Evolutionary conservation across 2,888 invertebrate genomes (phyloP).

Genomic region (Campopleginae sp.): DNA sequence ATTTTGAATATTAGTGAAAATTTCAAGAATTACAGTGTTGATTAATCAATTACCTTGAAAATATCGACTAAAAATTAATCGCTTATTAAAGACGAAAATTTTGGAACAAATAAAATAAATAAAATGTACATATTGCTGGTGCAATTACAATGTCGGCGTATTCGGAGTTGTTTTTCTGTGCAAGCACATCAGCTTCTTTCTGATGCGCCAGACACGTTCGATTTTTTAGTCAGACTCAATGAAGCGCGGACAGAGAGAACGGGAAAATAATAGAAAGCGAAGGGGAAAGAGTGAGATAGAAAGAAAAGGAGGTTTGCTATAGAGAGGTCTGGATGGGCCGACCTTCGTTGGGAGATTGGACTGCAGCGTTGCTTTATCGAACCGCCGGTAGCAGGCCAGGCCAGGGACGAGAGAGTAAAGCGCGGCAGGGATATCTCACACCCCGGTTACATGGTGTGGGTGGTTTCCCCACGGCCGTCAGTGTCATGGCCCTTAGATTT

Average conservation of each 20-base stretch:
- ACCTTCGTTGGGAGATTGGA: slow-evolving; percentile 76
- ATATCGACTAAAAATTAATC: not conserved
- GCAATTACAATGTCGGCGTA: not conserved
- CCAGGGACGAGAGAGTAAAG: slow-evolving; percentile 73
- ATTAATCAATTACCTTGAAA: not conserved
- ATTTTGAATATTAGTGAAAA: no score
- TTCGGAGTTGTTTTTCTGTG: slow-evolving; percentile 2
- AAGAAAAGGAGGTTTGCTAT: not conserved
- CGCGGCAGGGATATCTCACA: slow-evolving; percentile 45
- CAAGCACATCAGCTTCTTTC: not conserved
- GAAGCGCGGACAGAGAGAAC: slow-evolving; percentile 1
- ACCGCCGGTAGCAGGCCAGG: slow-evolving; percentile 75
- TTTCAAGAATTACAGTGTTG: not conserved
- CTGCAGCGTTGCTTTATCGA: slow-evolving; percentile 79
- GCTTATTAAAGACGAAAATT: not conserved
- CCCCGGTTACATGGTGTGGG: slow-evolving; percentile 23
- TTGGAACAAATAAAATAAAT: not conserved
- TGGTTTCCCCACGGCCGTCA: slow-evolving; percentile 64
- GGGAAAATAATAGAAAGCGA: not conserved
- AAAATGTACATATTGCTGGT: not conserved
- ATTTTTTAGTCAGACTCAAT: slow-evolving; percentile 62
- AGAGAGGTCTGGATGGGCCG: slow-evolving; percentile 56
- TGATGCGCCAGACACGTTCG: slow-evolving; percentile 31
- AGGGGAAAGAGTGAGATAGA: not conserved
- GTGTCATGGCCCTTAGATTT: slow-evolving; percentile 70